Percentiles rank a stretch among this genome's conserved stretches.
Evolutionary conservation across 2,797 vertebrate species (phyloP).

Genomic region (Etheostoma perlongum): DNA sequence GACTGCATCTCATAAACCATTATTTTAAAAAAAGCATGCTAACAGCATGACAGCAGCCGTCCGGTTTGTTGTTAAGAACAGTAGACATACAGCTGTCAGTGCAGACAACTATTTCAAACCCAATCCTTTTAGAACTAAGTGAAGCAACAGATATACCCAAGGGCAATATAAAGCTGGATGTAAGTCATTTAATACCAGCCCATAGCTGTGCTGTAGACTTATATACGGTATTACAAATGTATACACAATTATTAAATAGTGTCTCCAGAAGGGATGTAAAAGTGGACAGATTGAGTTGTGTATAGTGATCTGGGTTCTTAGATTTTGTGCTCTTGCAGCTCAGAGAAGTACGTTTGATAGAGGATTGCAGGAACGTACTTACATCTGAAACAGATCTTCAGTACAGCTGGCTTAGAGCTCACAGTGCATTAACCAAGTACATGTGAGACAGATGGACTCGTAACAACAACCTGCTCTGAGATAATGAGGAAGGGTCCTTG

Average conservation of each 20-base stretch:
- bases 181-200: neutral
- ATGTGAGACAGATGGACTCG: slow-evolving; percentile 62
- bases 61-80: neutral
- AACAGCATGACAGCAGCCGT: slow-evolving; percentile 16
- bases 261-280: neutral
- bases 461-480: slow-evolving; percentile 38
- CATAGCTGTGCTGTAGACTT: neutral
- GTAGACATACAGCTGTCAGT: slow-evolving; percentile 1
- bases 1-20: slow-evolving; percentile 25
- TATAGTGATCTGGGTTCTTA: slow-evolving; percentile 9
- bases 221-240: neutral
- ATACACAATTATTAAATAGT: neutral
- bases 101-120: slow-evolving; percentile 6
- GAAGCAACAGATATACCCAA: slow-evolving; percentile 5
- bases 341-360: slow-evolving; percentile 30
- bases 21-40: slow-evolving; percentile 20
- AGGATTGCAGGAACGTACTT: slow-evolving; percentile 23
- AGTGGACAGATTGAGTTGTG: slow-evolving; percentile 29
- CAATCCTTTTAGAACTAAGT: neutral
- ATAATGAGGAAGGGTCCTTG: slow-evolving; percentile 24
- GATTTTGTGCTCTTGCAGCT: slow-evolving; percentile 18
- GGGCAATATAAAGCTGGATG: neutral
- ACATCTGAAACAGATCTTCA: slow-evolving; percentile 18
- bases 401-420: slow-evolving; percentile 26
- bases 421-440: slow-evolving; percentile 26